Evolutionary conservation across 2,113 vertebrate species (phyloP).

Genomic region (Leptobrachium leishanense): DNA sequence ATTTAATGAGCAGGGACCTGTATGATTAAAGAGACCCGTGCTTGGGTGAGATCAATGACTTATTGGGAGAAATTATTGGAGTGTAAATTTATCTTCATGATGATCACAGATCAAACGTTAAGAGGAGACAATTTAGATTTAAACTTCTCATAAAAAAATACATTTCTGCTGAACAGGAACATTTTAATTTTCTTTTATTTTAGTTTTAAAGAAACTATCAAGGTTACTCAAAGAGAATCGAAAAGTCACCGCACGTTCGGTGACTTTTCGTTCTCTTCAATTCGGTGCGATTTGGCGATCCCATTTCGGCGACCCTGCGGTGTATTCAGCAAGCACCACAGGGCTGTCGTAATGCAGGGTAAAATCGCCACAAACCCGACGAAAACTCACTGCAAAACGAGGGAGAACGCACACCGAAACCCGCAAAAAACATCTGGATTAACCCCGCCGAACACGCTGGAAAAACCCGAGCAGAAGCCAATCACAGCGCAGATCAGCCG

Average conservation of each 20-base stretch:
- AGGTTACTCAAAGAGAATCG: too few species aligned
- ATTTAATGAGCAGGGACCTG: slow-evolving; percentile 7
- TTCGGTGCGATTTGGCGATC: neutral
- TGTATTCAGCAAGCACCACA: too few species aligned
- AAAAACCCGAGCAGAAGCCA: too few species aligned
- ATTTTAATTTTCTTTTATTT: slow-evolving; percentile 51
- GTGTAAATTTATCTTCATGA: slow-evolving; percentile 74
- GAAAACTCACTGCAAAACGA: too few species aligned
- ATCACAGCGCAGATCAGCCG: too few species aligned
- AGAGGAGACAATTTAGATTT: slow-evolving; percentile 70
- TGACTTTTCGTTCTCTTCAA: slow-evolving; percentile 59
- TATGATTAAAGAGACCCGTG: slow-evolving; percentile 46
- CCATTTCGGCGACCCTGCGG: too few species aligned
- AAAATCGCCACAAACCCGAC: too few species aligned
- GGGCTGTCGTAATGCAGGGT: too few species aligned
- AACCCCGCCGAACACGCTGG: too few species aligned
- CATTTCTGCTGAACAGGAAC: slow-evolving; percentile 30
- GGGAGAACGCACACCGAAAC: too few species aligned
- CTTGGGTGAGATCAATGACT: slow-evolving; percentile 64
- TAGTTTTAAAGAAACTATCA: slow-evolving; percentile 61
- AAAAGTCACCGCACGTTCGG: too few species aligned
- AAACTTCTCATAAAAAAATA: slow-evolving; percentile 60
- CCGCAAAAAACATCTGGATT: too few species aligned
- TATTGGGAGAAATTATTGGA: slow-evolving; percentile 69
- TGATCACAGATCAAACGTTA: slow-evolving; percentile 73